Percentiles rank a stretch among this genome's conserved stretches.
These are phyloP conservation scores for Larimichthys crocea DNA, from an alignment of 2,113 vertebrate genomes.

Conservation along the genomic window DNA sequence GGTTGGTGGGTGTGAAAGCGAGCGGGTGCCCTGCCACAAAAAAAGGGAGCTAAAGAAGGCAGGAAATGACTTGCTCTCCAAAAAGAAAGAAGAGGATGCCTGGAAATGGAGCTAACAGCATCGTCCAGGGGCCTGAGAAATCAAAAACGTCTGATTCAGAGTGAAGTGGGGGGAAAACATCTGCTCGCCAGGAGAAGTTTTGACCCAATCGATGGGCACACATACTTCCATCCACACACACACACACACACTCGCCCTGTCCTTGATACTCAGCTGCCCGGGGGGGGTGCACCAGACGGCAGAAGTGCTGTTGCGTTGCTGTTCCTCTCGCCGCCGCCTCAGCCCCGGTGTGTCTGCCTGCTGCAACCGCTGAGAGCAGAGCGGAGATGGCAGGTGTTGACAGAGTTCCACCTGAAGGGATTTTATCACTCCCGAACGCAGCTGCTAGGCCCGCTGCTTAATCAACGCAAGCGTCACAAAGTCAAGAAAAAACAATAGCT, in stretches of 20 bases:
- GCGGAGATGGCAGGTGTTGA: constrained; percentile 77
- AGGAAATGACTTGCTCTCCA: constrained; percentile 64
- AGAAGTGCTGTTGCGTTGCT: constrained; percentile 43
- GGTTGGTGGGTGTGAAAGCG: neutral
- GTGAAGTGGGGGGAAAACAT: constrained; percentile 32
- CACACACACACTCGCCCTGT: constrained; percentile 52
- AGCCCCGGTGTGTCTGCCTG: constrained; percentile 1
- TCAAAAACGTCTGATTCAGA: constrained; percentile 31
- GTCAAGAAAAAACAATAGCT: constrained; percentile 38
- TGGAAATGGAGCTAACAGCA: constrained; percentile 10
- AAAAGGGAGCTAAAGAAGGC: constrained; percentile 37
- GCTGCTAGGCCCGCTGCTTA: constrained; percentile 65
- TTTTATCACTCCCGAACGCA: constrained; percentile 61
- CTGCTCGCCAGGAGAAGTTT: constrained; percentile 43
- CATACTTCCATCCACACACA: neutral
- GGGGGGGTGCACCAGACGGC: constrained; percentile 45
- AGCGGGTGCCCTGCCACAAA: constrained; percentile 28
- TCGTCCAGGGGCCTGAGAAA: constrained; percentile 14
- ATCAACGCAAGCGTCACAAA: constrained; percentile 58
- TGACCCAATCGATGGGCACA: neutral
- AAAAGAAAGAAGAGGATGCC: constrained; percentile 44
- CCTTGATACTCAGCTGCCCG: constrained; percentile 65
- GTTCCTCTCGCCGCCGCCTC: constrained; percentile 36
- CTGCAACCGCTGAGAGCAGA: constrained; percentile 41
- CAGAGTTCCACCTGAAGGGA: constrained; percentile 75